phyloP scores from a whole-genome alignment of 2,113 vertebrate genomes.

The Crocuta crocuta region DNA sequence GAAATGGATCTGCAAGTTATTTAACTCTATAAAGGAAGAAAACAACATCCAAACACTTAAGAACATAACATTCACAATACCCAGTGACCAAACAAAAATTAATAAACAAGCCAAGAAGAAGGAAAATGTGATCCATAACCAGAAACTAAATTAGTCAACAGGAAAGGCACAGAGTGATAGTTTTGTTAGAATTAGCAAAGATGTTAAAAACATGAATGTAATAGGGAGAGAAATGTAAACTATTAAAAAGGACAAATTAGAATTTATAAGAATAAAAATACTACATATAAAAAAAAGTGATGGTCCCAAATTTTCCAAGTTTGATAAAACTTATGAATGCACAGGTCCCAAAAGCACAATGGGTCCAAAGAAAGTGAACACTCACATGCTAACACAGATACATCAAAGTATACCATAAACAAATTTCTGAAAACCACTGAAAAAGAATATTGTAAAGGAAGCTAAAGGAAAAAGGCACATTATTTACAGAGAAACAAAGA shows the following conservation, averaged over 20 bases:
- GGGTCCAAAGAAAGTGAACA: background rate
- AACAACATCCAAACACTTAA: background rate
- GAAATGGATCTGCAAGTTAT: background rate
- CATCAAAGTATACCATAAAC: background rate
- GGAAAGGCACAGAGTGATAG: background rate
- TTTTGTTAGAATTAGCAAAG: slow-evolving; percentile 4
- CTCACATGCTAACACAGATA: background rate
- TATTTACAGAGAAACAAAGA: background rate
- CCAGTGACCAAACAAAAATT: background rate
- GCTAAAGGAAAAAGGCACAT: background rate
- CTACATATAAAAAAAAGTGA: background rate
- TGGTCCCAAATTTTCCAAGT: background rate
- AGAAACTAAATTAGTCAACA: background rate
- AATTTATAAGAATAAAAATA: background rate
- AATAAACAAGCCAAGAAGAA: background rate
- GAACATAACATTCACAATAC: background rate
- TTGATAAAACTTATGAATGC: background rate
- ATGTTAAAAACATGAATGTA: background rate
- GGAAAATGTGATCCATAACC: background rate
- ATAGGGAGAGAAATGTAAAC: background rate
- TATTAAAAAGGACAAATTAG: background rate
- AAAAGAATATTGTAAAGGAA: slow-evolving; percentile 5
- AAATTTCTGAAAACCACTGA: background rate
- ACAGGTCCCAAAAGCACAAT: background rate
- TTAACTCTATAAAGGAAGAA: background rate